Percentiles rank a stretch among this genome's conserved stretches.
Evolutionary conservation across 2,888 invertebrate species (phyloP).

Genomic region (Lepidocyrtoides sp.): DNA sequence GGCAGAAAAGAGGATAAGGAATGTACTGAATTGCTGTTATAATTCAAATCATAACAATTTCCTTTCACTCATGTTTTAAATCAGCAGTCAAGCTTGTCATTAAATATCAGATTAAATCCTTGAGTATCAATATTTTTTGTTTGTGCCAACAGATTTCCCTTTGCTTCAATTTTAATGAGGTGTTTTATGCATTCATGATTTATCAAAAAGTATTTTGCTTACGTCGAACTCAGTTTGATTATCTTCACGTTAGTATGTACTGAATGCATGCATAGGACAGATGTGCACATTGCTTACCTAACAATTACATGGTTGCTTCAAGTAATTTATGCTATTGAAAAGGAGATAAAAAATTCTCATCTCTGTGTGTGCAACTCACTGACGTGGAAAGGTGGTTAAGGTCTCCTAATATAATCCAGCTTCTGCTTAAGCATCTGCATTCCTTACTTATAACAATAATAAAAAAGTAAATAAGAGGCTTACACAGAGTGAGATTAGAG

Average conservation of each 20-base stretch:
- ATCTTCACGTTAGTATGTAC: too few relatives aligned
- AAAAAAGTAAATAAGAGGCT: conserved; percentile 8
- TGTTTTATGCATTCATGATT: background rate
- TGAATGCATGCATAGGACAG: too few relatives aligned
- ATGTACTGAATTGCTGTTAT: background rate
- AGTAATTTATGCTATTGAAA: background rate
- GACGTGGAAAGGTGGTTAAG: conserved; percentile 24
- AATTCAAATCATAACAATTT: background rate
- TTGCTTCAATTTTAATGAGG: background rate
- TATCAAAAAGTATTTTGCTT: too few relatives aligned
- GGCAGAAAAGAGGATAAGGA: too few relatives aligned
- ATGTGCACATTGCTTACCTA: background rate
- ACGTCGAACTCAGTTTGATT: too few relatives aligned
- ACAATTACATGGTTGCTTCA: too few relatives aligned
- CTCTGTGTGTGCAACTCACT: background rate
- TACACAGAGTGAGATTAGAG: background rate
- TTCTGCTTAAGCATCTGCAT: background rate
- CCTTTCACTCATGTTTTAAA: background rate
- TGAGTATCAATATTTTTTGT: background rate
- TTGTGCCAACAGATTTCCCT: background rate
- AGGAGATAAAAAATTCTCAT: background rate
- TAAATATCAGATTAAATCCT: conserved; percentile 9
- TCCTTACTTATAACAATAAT: background rate
- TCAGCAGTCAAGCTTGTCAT: background rate
- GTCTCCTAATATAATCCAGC: background rate